Conservation (phyloP, 2,888 invertebrate species). For the Diplolepis rosae region DNA sequence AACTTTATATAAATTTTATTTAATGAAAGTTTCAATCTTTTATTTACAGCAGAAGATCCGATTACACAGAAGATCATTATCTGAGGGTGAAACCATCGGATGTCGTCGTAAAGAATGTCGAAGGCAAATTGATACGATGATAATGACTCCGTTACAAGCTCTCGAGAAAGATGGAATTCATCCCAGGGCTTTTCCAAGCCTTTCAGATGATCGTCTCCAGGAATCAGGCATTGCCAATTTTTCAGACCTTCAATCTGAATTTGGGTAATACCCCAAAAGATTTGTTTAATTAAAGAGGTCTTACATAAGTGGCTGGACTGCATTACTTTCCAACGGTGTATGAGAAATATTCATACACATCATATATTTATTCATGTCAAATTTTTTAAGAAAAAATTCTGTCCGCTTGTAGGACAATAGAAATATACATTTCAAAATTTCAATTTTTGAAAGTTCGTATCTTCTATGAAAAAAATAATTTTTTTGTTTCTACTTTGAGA, state of each 20-base stretch:
- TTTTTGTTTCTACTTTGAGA: too few relatives aligned
- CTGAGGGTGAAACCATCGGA: slow-evolving; percentile 53
- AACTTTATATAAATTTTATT: too few relatives aligned
- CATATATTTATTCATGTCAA: too few relatives aligned
- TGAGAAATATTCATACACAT: too few relatives aligned
- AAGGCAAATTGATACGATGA: slow-evolving; percentile 26
- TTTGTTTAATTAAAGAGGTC: not conserved
- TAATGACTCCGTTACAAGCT: not conserved
- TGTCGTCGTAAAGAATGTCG: slow-evolving; percentile 43
- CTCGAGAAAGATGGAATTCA: slow-evolving; percentile 10
- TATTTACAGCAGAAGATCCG: slow-evolving; percentile 41
- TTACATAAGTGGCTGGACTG: too few relatives aligned
- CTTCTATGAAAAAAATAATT: too few relatives aligned
- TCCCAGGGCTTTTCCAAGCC: slow-evolving; percentile 59
- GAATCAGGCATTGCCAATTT: slow-evolving; percentile 60
- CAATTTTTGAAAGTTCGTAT: too few relatives aligned
- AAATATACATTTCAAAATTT: too few relatives aligned
- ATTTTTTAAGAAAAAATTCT: too few relatives aligned
- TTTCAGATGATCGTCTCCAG: slow-evolving; percentile 57
- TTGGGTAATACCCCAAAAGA: slow-evolving; percentile 49
- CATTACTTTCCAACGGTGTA: too few relatives aligned
- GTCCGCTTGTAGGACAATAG: too few relatives aligned
- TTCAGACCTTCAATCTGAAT: slow-evolving; percentile 53
- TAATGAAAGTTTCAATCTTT: too few relatives aligned
- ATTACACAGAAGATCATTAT: slow-evolving; percentile 55